Evolutionary conservation across 1,140 invertebrate species (phyloP), one percentile per base, ranked within the genome.

Genomic region (Diploscapter pachys): DNA sequence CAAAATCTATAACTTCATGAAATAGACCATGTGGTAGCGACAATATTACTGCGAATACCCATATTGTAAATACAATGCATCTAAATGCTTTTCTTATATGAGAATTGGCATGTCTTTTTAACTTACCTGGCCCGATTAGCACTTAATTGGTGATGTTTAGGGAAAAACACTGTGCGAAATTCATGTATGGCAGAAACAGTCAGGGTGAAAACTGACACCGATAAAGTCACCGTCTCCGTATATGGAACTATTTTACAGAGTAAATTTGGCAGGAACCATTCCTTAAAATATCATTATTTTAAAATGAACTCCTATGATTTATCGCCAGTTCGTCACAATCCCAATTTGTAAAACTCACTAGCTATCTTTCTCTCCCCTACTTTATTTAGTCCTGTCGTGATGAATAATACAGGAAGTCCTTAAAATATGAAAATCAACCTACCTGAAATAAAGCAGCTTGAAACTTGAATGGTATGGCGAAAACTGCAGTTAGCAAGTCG

Each of bases 391-490:
- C 63, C 51, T 8, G 49, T 51, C 11, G 8, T 66, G 64, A 31
- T 13, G 5, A 9, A 52, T 54, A 66, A 2, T n/a, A 66, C 5
- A 59, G 31, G 1, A 31, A 31, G 31, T 31, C 31, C 31, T 31
- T 31, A 31, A 31, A 31, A 9, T 59, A 50, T 52, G 13, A 49
- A 13, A 5, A 53, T n/a, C 50, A 61, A 57, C 63, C 5, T 31
- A 76, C 75, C 70, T 76, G 75, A 49, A 79, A 77, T 31, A 79
- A 71, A 53, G 78, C 78, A 5, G 78, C 78, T 48, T 79, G 92
- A 84, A 93, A 93, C 90, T 93, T 91, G 87, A 93, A 93, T 64
- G 79, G 79, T 52, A 86, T 87, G 76, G 89, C 89, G 49, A 89
- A 81, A 4, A 86, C 78, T 0, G 88, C 83, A 79, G 88, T 86